A percentile compares a stretch with the other conserved stretches of the same genome.
These are phyloP conservation scores for Aplysina aerophoba DNA, from an alignment of 37 sponge, comb jelly and placozoan species.

Conservation along the genomic window DNA sequence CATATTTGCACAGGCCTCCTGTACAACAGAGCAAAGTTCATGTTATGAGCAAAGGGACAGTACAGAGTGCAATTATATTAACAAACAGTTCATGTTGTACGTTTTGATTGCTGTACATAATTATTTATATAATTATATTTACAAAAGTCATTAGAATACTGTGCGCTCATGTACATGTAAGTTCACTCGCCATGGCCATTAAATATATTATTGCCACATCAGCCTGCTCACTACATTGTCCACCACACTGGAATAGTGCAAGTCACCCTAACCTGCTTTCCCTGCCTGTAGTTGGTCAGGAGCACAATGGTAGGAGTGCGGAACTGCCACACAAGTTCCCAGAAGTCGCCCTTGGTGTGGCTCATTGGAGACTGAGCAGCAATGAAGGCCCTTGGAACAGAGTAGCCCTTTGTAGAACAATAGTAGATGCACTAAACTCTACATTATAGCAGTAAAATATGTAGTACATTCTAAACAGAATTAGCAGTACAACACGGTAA, in stretches of 20 bases:
- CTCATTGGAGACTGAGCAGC: constrained; percentile 1
- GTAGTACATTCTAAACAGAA: neutral
- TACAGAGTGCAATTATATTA: no score
- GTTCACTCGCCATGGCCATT: no score
- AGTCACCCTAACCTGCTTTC: neutral
- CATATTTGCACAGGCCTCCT: no score
- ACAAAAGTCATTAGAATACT: no score
- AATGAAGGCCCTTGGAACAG: neutral
- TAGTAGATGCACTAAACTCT: neutral
- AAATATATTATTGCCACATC: no score
- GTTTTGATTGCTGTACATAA: no score
- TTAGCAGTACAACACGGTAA: no score
- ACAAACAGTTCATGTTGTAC: no score
- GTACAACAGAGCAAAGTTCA: no score
- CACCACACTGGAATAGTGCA: neutral
- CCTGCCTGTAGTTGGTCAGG: neutral
- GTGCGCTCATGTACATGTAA: neutral
- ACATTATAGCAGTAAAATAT: neutral
- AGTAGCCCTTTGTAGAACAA: neutral
- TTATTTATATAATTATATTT: no score
- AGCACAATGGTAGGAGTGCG: neutral
- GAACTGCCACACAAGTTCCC: neutral
- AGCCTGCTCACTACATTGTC: no score
- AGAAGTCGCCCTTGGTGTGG: neutral
- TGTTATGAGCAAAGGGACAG: no score